phyloP scores from a whole-genome alignment of 2,888 invertebrate genomes.

The Ophion slaviceki region DNA sequence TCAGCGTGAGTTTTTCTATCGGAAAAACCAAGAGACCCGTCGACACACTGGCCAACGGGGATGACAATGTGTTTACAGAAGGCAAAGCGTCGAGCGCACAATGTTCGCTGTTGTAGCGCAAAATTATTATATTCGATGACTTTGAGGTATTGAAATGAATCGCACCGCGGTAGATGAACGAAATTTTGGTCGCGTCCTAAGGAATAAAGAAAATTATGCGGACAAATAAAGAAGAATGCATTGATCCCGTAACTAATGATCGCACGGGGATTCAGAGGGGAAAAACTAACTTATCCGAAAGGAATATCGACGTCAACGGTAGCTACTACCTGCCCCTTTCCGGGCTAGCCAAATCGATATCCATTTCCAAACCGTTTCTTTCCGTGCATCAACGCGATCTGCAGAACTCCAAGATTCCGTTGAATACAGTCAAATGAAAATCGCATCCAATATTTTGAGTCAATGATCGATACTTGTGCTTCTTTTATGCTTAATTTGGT shows the following conservation, averaged over 20 bases:
- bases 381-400: not conserved
- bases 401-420: not conserved
- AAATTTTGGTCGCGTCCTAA: conserved; percentile 23
- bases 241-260: conserved; percentile 56
- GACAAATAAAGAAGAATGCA: conserved; percentile 1
- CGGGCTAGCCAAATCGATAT: not conserved
- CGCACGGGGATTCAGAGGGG: conserved; percentile 7
- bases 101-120: conserved; percentile 36
- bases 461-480: not conserved
- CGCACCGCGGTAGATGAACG: conserved; percentile 8
- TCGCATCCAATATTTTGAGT: not conserved
- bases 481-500: not conserved
- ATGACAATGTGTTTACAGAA: conserved; percentile 37
- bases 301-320: not conserved
- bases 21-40: not conserved
- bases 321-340: not conserved
- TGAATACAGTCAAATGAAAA: not conserved
- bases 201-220: conserved; percentile 2
- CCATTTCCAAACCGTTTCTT: not conserved
- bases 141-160: conserved; percentile 26
- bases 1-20: conserved; percentile 10
- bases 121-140: conserved; percentile 18
- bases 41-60: conserved; percentile 13
- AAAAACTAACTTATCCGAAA: not conserved
- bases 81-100: conserved; percentile 40